Conservation (phyloP, 2,797 vertebrate genomes). For the Hippocampus kuda region DNA sequence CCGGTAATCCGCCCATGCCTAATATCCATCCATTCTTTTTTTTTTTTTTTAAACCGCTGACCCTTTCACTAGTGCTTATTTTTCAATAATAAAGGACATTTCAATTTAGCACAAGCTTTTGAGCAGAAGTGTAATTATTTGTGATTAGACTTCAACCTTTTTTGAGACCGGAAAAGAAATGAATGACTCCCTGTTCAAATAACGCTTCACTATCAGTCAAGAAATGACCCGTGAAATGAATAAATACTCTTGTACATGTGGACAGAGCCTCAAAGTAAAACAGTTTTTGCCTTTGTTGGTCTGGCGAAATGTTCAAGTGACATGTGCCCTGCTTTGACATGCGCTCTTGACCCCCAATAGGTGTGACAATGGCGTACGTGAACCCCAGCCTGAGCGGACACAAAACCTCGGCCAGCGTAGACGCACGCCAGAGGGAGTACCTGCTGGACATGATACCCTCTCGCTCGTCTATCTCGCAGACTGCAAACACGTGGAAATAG, state of each 20-base stretch:
- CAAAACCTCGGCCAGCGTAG: slow-evolving; percentile 75
- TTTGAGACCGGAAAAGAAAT: no score
- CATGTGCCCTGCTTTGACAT: neutral
- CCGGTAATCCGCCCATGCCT: no score
- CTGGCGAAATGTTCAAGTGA: neutral
- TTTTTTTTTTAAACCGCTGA: no score
- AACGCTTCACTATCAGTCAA: no score
- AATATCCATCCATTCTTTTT: no score
- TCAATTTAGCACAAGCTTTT: no score
- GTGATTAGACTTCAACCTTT: no score
- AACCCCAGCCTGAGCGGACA: slow-evolving; percentile 83
- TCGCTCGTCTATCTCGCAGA: slow-evolving; percentile 87
- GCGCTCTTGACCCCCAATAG: slow-evolving; percentile 54
- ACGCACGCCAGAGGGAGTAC: slow-evolving; percentile 94
- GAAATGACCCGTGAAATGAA: no score
- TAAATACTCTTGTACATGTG: neutral
- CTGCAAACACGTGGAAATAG: slow-evolving; percentile 92
- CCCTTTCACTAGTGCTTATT: no score
- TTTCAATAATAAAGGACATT: no score
- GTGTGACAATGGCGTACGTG: slow-evolving; percentile 87
- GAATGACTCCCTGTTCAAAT: no score
- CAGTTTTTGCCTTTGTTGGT: neutral
- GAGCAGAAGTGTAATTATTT: no score
- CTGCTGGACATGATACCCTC: slow-evolving; percentile 98
- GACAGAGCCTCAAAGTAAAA: neutral